These are phyloP conservation scores for pig (Sus scrofa) DNA, from an alignment of 2,113 vertebrate species.

Conservation along the genomic window T2T-Sscrofa CM000814.6:73023001-73023500, in stretches of 20 bases:
- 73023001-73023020: neutral
- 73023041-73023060: neutral
- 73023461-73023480: neutral
- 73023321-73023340: too few species aligned
- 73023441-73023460: neutral
- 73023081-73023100: neutral
- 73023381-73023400: neutral
- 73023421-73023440: constrained; percentile 11
- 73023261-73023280: too few species aligned
- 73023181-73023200: too few species aligned
- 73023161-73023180: too few species aligned
- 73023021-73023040: neutral
- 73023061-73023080: neutral
- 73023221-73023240: too few species aligned
- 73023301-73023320: too few species aligned
- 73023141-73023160: constrained; percentile 16
- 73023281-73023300: too few species aligned
- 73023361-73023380: neutral
- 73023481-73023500: neutral
- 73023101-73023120: neutral
- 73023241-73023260: too few species aligned
- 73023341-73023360: too few species aligned
- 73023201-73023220: too few species aligned
- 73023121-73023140: neutral
- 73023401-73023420: neutral